These are phyloP conservation scores for Nesoenas mayeri DNA, from an alignment of 2,113 vertebrate genomes.

Conservation along the genomic window DNA sequence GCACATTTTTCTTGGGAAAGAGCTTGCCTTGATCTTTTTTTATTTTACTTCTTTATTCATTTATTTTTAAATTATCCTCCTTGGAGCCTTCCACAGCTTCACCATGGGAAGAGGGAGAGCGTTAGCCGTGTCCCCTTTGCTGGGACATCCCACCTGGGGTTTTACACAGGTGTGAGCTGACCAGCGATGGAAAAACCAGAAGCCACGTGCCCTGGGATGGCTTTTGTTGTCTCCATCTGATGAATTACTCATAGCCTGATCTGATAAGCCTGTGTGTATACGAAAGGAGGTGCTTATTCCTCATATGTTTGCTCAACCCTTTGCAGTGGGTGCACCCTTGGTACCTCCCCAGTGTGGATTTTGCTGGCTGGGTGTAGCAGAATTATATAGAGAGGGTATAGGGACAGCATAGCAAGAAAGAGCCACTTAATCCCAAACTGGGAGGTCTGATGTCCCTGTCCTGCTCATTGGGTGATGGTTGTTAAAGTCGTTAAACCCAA, in stretches of 20 bases:
- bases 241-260: not conserved
- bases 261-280: fast-evolving
- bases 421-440: fast-evolving
- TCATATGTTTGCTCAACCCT: not conserved
- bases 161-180: not conserved
- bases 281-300: not conserved
- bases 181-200: not conserved
- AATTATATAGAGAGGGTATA: fast-evolving
- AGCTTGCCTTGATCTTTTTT: not conserved
- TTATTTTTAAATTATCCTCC: no score
- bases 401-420: not conserved
- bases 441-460: fast-evolving
- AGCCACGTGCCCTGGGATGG: fast-evolving
- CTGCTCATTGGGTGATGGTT: fast-evolving
- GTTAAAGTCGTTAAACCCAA: fast-evolving
- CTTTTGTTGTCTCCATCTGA: not conserved
- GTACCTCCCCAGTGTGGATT: not conserved
- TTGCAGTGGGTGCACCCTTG: not conserved
- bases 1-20: not conserved
- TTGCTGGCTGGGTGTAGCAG: not conserved
- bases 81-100: not conserved
- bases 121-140: not conserved
- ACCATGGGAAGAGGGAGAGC: not conserved
- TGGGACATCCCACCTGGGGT: not conserved
- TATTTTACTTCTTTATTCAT: not conserved